phyloP scores from a whole-genome alignment of 2,797 vertebrate genomes.

The Peromyscus attwateri region DNA sequence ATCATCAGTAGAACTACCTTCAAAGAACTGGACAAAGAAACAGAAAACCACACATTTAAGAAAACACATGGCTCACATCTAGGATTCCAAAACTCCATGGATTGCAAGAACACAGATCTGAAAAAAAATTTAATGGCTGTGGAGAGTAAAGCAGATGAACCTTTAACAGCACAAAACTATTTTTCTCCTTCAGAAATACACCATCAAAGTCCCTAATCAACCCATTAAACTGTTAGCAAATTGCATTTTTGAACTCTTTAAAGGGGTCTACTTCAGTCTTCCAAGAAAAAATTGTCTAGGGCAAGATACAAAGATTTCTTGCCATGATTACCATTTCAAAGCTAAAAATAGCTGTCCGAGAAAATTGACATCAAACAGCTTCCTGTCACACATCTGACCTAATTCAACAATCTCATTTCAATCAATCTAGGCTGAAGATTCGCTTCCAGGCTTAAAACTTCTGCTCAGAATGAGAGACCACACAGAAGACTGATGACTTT shows the following conservation, averaged over 20 bases:
- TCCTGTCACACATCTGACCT: conserved; percentile 68
- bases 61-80: background rate
- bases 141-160: conserved; percentile 32
- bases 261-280: conserved; percentile 74
- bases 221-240: conserved; percentile 66
- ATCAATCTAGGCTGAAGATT: conserved; percentile 25
- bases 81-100: conserved; percentile 44
- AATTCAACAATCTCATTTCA: conserved; percentile 68
- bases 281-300: conserved; percentile 54
- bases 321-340: conserved; percentile 68
- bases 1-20: conserved; percentile 1
- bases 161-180: conserved; percentile 23
- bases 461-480: conserved; percentile 27
- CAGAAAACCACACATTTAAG: background rate
- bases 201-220: conserved; percentile 40
- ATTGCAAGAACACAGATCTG: conserved; percentile 25
- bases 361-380: conserved; percentile 75
- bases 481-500: background rate
- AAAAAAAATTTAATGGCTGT: conserved; percentile 38
- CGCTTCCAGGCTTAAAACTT: background rate
- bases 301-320: conserved; percentile 73
- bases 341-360: conserved; percentile 76
- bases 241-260: conserved; percentile 70
- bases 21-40: conserved; percentile 30
- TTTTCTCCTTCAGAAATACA: conserved; percentile 62